phyloP scores from a whole-genome alignment of 2,888 invertebrate species.

The Trisateles emortualis region DNA sequence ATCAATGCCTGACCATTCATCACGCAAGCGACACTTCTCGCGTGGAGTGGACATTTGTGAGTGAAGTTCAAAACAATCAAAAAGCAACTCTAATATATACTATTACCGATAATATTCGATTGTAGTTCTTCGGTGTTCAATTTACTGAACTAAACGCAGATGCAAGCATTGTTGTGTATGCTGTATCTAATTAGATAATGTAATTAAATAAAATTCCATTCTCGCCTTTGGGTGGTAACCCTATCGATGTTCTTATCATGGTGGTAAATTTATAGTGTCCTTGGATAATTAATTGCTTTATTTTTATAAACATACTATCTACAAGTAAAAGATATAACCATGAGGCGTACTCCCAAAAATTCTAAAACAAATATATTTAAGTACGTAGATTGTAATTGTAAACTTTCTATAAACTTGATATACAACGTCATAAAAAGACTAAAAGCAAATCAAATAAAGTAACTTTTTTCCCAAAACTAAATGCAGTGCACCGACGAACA shows the following conservation, averaged over 20 bases:
- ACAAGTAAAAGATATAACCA: neutral
- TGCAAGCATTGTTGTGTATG: constrained; percentile 76
- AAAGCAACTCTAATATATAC: constrained; percentile 52
- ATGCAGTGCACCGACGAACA: constrained; percentile 72
- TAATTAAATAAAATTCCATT: constrained; percentile 72
- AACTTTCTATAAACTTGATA: constrained; percentile 58
- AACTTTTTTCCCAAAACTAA: constrained; percentile 70
- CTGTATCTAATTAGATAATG: constrained; percentile 82
- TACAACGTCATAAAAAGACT: constrained; percentile 46
- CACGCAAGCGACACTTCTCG: constrained; percentile 71
- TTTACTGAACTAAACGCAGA: constrained; percentile 68
- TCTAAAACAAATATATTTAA: constrained; percentile 7
- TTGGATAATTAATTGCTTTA: constrained; percentile 39
- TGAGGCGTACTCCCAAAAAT: neutral
- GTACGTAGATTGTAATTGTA: constrained; percentile 33
- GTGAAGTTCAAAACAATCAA: constrained; percentile 48
- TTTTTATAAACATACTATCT: constrained; percentile 26
- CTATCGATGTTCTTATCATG: constrained; percentile 66
- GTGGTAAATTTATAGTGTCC: constrained; percentile 46
- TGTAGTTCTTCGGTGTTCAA: constrained; percentile 35
- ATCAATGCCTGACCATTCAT: constrained; percentile 78
- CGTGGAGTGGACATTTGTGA: constrained; percentile 58
- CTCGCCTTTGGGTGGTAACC: constrained; percentile 79
- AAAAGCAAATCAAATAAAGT: constrained; percentile 78
- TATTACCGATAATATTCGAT: constrained; percentile 39